These are phyloP conservation scores for Mastigias papua DNA, from an alignment of 30 jellyfish, hydroid and myxozoan species.

Conservation along the genomic window DNA sequence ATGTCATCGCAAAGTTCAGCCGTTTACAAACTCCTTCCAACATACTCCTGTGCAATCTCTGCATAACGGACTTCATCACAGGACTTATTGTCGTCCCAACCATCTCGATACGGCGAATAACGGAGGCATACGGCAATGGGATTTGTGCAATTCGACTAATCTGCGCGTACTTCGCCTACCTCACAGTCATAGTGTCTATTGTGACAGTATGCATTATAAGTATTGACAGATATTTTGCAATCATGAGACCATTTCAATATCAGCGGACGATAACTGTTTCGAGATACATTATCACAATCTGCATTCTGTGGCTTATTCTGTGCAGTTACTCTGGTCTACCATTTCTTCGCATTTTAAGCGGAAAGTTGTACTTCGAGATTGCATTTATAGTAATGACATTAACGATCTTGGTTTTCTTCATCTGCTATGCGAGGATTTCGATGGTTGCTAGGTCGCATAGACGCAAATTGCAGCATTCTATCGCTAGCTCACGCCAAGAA, in stretches of 20 bases:
- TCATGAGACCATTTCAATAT: conserved; percentile 52
- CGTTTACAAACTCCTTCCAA: conserved; percentile 57
- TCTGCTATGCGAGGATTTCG: conserved; percentile 21
- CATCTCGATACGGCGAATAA: conserved; percentile 32
- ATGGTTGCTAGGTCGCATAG: conserved; percentile 44
- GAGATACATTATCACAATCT: not conserved
- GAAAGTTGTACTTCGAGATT: conserved; percentile 15
- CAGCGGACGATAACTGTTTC: conserved; percentile 5
- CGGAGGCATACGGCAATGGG: conserved; percentile 65
- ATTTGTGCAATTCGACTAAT: conserved; percentile 48
- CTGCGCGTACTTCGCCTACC: conserved; percentile 47
- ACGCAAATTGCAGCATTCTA: conserved; percentile 17
- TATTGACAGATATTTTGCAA: conserved; percentile 49
- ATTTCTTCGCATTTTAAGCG: conserved; percentile 30
- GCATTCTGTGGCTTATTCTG: conserved; percentile 18
- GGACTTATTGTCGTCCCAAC: conserved; percentile 58
- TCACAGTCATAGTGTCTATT: conserved; percentile 30
- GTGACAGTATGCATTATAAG: conserved; percentile 49
- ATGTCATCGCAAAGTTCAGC: conserved; percentile 16
- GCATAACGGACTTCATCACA: conserved; percentile 46
- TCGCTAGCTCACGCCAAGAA: not conserved
- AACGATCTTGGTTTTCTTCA: not conserved
- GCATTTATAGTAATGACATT: conserved; percentile 36
- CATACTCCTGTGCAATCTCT: conserved; percentile 49
- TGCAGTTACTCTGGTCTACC: conserved; percentile 30